A percentile compares a stretch with the other conserved stretches of the same genome.
Evolutionary conservation across 2,797 vertebrate genomes (phyloP).

Genomic region (Argya squamiceps): DNA sequence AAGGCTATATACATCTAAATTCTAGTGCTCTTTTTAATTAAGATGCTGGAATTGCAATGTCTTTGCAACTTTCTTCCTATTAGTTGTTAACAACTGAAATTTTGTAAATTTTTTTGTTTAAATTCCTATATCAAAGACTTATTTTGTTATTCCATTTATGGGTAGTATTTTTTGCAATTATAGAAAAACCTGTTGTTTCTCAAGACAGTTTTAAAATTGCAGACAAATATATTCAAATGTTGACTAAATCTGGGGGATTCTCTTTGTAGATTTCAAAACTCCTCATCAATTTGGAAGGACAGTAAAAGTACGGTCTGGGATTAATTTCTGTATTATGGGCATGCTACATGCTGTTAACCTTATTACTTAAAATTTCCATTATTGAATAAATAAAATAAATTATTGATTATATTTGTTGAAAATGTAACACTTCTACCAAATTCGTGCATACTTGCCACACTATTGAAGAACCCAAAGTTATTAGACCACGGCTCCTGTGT

Average conservation of each 20-base stretch:
- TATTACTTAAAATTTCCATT: background rate
- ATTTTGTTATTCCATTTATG: background rate
- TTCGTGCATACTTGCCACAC: background rate
- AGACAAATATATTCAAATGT: background rate
- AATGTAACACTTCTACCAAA: background rate
- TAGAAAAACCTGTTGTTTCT: background rate
- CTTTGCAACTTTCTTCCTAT: background rate
- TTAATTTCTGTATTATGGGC: background rate
- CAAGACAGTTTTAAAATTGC: background rate
- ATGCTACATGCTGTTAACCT: background rate
- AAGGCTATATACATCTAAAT: background rate
- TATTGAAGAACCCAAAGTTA: background rate
- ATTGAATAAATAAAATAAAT: too few relatives aligned
- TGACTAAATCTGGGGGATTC: background rate
- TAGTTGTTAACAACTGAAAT: background rate
- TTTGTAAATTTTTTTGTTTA: background rate
- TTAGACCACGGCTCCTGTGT: background rate
- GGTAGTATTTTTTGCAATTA: background rate
- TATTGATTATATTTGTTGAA: background rate
- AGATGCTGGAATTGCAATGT: background rate
- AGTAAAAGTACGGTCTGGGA: background rate
- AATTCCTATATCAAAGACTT: background rate
- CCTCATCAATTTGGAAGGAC: background rate
- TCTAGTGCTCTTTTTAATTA: background rate
- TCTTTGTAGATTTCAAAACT: background rate